Evolutionary conservation across 2,113 vertebrate species (phyloP).

Genomic region (Apteryx mantelli): DNA sequence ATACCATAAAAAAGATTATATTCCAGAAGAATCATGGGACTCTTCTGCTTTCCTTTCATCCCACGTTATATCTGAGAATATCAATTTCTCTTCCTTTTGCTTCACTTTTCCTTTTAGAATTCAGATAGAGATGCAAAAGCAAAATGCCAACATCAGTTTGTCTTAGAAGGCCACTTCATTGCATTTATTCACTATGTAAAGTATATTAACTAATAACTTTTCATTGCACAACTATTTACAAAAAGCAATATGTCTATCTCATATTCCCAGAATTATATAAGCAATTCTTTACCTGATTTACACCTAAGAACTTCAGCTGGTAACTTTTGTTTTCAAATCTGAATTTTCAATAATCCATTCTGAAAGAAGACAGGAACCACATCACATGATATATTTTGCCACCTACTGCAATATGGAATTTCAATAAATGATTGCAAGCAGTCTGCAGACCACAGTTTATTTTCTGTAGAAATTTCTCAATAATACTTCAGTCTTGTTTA

Average conservation of each 20-base stretch:
- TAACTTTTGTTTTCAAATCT: background rate
- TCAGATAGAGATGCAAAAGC: background rate
- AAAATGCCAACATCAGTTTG: background rate
- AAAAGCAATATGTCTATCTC: background rate
- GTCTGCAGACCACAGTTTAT: background rate
- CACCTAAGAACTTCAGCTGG: background rate
- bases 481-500: background rate
- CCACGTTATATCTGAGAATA: background rate
- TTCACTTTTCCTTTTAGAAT: background rate
- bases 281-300: background rate
- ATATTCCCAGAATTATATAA: background rate
- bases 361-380: background rate
- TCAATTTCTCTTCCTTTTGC: background rate
- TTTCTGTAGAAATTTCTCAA: background rate
- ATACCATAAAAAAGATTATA: background rate
- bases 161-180: background rate
- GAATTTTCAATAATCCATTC: background rate
- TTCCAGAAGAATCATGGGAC: background rate
- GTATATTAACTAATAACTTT: background rate
- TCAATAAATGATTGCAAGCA: background rate
- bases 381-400: background rate
- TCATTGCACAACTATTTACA: background rate
- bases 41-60: background rate
- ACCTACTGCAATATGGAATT: background rate
- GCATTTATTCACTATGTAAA: background rate